Percentiles rank a stretch among this genome's conserved stretches.
These are phyloP conservation scores for Chrysolina oricalcia DNA, from an alignment of 2,888 invertebrate genomes.

Conservation along the genomic window DNA sequence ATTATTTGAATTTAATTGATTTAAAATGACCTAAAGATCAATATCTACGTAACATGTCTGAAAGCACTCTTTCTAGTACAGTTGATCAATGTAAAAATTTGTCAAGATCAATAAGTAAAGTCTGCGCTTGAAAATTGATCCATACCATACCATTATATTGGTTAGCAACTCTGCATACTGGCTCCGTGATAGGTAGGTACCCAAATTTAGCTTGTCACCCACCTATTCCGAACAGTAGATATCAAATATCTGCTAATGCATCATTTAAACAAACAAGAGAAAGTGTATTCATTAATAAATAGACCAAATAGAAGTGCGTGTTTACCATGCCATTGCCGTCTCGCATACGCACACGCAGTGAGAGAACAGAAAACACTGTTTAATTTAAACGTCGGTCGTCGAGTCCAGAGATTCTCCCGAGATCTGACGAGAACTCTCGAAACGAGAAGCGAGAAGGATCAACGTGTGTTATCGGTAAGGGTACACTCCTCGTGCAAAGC, in stretches of 20 bases:
- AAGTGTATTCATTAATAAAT: slow-evolving; percentile 38
- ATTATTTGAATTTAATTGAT: too few relatives aligned
- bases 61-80: too few relatives aligned
- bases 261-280: slow-evolving; percentile 30
- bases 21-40: too few relatives aligned
- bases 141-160: too few relatives aligned
- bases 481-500: slow-evolving; percentile 16
- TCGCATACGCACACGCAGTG: background rate
- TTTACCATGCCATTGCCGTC: background rate
- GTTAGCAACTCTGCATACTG: too few relatives aligned
- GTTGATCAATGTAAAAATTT: too few relatives aligned
- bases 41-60: too few relatives aligned
- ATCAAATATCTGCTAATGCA: slow-evolving; percentile 2
- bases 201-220: too few relatives aligned
- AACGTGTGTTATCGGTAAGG: slow-evolving; percentile 16
- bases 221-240: background rate
- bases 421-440: slow-evolving; percentile 15
- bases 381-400: background rate
- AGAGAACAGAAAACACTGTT: background rate
- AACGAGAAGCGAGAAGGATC: background rate
- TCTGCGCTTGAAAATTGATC: too few relatives aligned
- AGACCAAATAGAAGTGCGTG: slow-evolving; percentile 26
- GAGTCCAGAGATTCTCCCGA: slow-evolving; percentile 5
- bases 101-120: too few relatives aligned
- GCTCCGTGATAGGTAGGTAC: too few relatives aligned